Conservation (phyloP, 2,797 vertebrate genomes). For the Tragelaphus eurycerus region DNA sequence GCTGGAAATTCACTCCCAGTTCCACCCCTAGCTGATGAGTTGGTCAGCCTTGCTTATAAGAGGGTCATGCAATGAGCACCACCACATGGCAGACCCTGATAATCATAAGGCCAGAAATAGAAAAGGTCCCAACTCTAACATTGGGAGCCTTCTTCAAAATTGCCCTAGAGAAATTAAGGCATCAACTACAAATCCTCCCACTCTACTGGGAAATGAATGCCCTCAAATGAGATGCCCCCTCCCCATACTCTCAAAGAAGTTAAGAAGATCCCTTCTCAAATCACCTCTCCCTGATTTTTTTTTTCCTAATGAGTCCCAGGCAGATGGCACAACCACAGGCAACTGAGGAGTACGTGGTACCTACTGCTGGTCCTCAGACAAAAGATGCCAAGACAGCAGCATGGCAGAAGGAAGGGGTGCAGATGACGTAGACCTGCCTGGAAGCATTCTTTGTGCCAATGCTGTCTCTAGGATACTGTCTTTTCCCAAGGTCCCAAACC, state of each 20-base stretch:
- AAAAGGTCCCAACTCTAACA: neutral
- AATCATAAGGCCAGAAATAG: neutral
- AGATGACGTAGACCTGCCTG: neutral
- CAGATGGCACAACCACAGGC: neutral
- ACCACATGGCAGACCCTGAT: neutral
- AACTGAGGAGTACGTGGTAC: fast-evolving
- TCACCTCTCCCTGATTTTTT: neutral
- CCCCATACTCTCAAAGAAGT: neutral
- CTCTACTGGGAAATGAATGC: neutral
- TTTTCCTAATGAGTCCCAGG: neutral
- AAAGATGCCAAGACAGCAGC: neutral
- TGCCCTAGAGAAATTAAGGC: neutral
- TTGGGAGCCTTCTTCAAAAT: neutral
- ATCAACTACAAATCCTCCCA: neutral
- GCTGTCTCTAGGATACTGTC: neutral
- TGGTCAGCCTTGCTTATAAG: neutral
- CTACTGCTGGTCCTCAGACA: neutral
- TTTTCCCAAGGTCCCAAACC: neutral
- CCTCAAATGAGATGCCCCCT: neutral
- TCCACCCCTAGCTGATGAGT: neutral
- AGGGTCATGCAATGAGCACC: neutral
- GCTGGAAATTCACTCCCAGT: neutral
- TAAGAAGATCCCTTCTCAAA: neutral
- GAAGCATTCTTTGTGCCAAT: neutral
- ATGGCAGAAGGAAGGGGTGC: neutral